Evolutionary conservation across 2,888 invertebrate genomes (phyloP).

Genomic region (Clunio marinus): DNA sequence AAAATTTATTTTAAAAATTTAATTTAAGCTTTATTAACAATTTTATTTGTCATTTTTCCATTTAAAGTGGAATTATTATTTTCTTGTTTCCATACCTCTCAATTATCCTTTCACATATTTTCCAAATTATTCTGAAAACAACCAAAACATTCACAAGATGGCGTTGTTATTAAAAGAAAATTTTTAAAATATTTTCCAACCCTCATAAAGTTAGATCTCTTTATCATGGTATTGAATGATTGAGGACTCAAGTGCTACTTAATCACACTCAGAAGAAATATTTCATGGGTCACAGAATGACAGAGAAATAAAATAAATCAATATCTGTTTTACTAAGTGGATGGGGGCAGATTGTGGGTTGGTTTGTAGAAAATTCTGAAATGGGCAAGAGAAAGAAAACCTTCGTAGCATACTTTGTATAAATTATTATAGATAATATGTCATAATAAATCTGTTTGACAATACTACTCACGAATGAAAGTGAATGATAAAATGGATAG

Average conservation of each 20-base stretch:
- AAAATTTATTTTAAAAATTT: no score
- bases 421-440: conserved; percentile 32
- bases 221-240: no score
- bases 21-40: no score
- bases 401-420: background rate
- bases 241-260: background rate
- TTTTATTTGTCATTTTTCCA: no score
- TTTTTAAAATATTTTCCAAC: no score
- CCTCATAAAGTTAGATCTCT: no score
- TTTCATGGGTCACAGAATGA: background rate
- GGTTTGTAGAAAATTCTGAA: background rate
- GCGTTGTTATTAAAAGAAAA: no score
- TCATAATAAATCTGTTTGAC: conserved; percentile 37
- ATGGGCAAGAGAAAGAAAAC: background rate
- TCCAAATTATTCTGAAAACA: no score
- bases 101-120: no score
- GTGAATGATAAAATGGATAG: conserved; percentile 12
- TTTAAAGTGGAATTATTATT: no score
- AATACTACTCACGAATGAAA: conserved; percentile 18
- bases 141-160: no score
- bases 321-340: background rate
- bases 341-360: background rate
- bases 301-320: conserved; percentile 10
- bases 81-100: no score
- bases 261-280: background rate